These are phyloP conservation scores for Patella caerulea DNA, from an alignment of 2,888 invertebrate genomes.

Conservation along the genomic window DNA sequence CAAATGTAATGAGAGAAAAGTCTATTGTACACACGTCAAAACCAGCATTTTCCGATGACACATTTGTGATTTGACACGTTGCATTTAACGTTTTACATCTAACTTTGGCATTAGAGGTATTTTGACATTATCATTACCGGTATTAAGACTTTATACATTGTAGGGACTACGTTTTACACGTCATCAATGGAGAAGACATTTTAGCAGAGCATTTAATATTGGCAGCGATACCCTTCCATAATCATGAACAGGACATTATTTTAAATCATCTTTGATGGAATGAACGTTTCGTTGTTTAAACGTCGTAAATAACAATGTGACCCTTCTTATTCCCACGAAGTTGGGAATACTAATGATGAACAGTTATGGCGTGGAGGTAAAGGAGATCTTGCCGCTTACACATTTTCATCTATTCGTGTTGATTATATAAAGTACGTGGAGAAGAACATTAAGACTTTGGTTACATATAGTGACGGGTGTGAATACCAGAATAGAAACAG, in stretches of 20 bases:
- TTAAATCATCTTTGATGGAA: constrained; percentile 4
- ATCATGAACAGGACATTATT: background rate
- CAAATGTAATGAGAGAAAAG: too few species aligned
- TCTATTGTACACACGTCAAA: too few species aligned
- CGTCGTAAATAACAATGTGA: constrained; percentile 26
- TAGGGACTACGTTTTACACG: too few species aligned
- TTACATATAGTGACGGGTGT: background rate
- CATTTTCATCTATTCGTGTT: background rate
- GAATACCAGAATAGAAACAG: background rate
- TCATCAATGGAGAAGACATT: too few species aligned
- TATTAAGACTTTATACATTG: too few species aligned
- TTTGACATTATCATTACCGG: too few species aligned
- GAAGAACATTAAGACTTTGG: background rate
- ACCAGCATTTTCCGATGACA: too few species aligned
- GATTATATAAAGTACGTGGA: background rate
- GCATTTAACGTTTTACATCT: too few species aligned
- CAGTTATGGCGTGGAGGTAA: constrained; percentile 14
- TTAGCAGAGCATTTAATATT: too few species aligned
- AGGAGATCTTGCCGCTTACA: background rate
- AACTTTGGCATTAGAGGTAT: too few species aligned
- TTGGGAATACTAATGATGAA: background rate
- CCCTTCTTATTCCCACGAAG: background rate
- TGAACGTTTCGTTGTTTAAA: constrained; percentile 16
- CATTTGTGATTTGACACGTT: too few species aligned
- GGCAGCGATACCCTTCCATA: too few species aligned